Base-by-base conservation (phyloP, 2,113 vertebrate species). In the Stercorarius parasiticus region DNA sequence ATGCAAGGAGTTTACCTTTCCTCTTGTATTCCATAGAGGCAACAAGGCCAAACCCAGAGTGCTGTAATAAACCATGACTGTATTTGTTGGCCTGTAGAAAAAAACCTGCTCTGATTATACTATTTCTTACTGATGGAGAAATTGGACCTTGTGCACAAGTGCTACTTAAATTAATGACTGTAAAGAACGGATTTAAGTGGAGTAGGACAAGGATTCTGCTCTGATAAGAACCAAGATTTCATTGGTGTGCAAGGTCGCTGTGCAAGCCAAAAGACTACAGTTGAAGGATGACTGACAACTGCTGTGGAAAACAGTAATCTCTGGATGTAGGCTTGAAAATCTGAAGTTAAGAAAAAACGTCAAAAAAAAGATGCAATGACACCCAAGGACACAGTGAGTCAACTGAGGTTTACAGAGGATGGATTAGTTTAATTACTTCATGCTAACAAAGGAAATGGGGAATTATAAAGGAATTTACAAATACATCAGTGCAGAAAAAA, bases 401-500 rank as follows among this genome's bases (percentile, higher is more conserved):
- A 13, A 2, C n/a, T 72, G 30, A 49, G 34, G 5, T 81, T 88
- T 84, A 59, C 59, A 91, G 77, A 34, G 73, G 19, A 32, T 84
- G 49, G 36, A 65, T 95, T 95, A 86, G 36, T 79, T 93, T 86
- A 92, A 81, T 94, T 96, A 59, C 38, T 88, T 89, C 2, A 1
- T 74, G 69, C 55, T 92, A 86, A 66, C 69, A 83, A 82, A 82
- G 61, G 58, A 90, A 91, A 71, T 76, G 50, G 32, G 34, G 27
- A 83, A 73, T 93, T 88, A 61, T 12, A 89, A 87, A 86, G 69
- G 61, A 79, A 82, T 88, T 95, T 84, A 88, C 21, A 76, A 79
- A 85, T 85, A 80, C 2, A 45, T 78, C 47, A 67, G n/a, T 52
- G n/a, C 34, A 78, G 62, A 81, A 93, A 73, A 93, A 78, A 82